These are phyloP conservation scores for Centroberyx gerrardi DNA, from an alignment of 2,797 vertebrate species.

Conservation along the genomic window DNA sequence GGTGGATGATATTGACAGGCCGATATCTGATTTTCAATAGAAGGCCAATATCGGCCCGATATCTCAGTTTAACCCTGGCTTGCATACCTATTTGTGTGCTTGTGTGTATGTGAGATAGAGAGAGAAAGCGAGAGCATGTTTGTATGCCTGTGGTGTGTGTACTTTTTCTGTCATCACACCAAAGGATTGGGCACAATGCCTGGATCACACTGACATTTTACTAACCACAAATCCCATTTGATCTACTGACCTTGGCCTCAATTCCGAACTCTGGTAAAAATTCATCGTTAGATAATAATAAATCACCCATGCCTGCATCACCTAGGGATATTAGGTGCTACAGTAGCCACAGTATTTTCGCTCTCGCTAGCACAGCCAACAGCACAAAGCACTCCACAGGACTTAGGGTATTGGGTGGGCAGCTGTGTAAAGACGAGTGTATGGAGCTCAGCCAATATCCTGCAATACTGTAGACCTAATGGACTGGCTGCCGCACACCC, in stretches of 20 bases:
- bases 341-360: conserved; percentile 46
- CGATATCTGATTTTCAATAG: background rate
- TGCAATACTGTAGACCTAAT: conserved; percentile 40
- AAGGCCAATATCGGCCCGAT: background rate
- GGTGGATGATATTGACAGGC: too few species aligned
- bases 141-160: conserved; percentile 23
- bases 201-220: conserved; percentile 61
- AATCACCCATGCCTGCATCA: conserved; percentile 52
- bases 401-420: conserved; percentile 68
- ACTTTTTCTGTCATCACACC: conserved; percentile 16
- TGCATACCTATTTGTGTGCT: conserved; percentile 16
- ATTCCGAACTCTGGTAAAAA: conserved; percentile 59
- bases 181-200: conserved; percentile 43
- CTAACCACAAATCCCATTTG: conserved; percentile 67
- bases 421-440: conserved; percentile 23
- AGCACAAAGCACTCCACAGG: conserved; percentile 59
- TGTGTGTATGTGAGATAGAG: conserved; percentile 1
- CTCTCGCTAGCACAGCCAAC: conserved; percentile 44
- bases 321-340: conserved; percentile 55
- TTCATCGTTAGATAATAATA: conserved; percentile 66
- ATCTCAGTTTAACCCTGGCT: background rate
- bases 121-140: background rate
- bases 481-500: conserved; percentile 46
- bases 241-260: conserved; percentile 74
- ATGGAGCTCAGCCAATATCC: conserved; percentile 47